phyloP scores from a whole-genome alignment of 2,113 vertebrate genomes.

The Urocitellus parryii region DNA sequence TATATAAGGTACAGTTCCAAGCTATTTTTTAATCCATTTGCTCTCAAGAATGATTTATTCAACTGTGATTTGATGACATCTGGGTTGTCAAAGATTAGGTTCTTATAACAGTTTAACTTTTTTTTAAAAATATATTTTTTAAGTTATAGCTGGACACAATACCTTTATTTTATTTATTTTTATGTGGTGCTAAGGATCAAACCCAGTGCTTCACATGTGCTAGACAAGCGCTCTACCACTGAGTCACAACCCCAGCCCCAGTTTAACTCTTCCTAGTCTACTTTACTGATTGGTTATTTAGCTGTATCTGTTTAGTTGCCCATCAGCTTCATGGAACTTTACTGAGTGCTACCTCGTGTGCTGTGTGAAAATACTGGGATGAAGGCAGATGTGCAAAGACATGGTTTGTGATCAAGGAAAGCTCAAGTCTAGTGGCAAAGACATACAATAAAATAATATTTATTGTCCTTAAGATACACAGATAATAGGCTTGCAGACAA shows the following conservation, averaged over 20 bases:
- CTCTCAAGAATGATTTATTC: slow-evolving; percentile 39
- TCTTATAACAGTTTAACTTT: slow-evolving; percentile 38
- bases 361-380: background rate
- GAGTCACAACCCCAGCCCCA: too few species aligned
- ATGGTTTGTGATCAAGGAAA: background rate
- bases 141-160: too few species aligned
- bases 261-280: slow-evolving; percentile 38
- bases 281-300: background rate
- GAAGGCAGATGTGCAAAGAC: background rate
- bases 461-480: slow-evolving; percentile 41
- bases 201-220: too few species aligned
- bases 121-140: background rate
- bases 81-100: slow-evolving; percentile 1
- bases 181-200: too few species aligned
- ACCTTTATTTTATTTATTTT: too few species aligned
- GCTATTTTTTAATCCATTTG: slow-evolving; percentile 39
- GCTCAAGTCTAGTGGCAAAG: background rate
- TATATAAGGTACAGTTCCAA: slow-evolving; percentile 10
- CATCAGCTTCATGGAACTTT: background rate
- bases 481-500: background rate
- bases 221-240: too few species aligned
- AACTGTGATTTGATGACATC: background rate
- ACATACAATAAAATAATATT: background rate
- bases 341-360: background rate
- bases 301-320: background rate